Conservation (phyloP, 1,140 invertebrate species). For the Leptinotarsa defecta region DNA sequence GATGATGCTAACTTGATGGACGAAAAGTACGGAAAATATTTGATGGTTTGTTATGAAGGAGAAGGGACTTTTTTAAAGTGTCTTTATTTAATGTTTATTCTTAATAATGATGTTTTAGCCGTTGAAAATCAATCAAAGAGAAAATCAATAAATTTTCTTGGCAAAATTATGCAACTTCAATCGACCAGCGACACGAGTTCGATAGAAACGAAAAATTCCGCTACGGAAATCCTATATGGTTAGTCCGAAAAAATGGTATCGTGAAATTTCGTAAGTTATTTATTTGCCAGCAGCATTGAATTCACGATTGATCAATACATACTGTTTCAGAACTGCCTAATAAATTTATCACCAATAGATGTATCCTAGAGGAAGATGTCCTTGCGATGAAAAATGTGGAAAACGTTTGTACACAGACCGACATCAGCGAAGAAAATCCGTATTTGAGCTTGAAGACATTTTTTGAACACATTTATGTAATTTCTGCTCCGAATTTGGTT, state of each 20-base stretch:
- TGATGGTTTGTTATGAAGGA: too few species aligned
- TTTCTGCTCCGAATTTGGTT: constrained; percentile 23
- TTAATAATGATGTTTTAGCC: constrained; percentile 32
- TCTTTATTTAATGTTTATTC: neutral
- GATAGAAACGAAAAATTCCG: constrained; percentile 29
- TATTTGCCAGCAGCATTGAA: too few species aligned
- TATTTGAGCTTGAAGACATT: constrained; percentile 27
- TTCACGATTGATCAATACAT: too few species aligned
- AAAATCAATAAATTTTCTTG: constrained; percentile 40
- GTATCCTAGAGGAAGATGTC: constrained; percentile 18
- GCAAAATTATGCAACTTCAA: constrained; percentile 9
- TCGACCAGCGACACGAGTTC: constrained; percentile 1
- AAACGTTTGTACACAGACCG: constrained; percentile 11
- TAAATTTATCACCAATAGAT: constrained; percentile 23
- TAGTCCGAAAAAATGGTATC: constrained; percentile 26
- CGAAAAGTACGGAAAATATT: too few species aligned
- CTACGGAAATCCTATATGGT: constrained; percentile 38
- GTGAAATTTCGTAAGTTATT: constrained; percentile 25
- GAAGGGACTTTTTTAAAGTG: too few species aligned
- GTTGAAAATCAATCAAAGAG: constrained; percentile 33
- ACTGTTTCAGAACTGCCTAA: constrained; percentile 23
- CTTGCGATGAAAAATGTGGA: constrained; percentile 19
- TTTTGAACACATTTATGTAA: constrained; percentile 21
- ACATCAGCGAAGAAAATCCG: constrained; percentile 25
- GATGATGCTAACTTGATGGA: too few species aligned